Conservation (phyloP, 1,140 invertebrate genomes). For the Goniozus legneri region DNA sequence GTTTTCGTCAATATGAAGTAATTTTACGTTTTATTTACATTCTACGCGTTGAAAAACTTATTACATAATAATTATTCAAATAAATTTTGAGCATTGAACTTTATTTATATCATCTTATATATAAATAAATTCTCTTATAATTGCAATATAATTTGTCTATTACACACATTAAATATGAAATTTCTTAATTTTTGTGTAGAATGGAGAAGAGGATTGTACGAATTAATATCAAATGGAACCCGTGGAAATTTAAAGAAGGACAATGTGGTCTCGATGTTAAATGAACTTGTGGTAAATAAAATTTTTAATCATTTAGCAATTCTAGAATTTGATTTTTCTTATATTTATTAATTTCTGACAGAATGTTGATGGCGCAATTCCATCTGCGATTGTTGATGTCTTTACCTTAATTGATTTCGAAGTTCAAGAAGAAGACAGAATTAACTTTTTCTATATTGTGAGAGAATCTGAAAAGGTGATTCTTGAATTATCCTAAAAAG, state of each 20-base stretch:
- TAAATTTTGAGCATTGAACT: too few species aligned
- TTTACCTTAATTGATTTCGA: constrained; percentile 78
- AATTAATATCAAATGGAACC: constrained; percentile 67
- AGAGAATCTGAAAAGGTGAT: constrained; percentile 70
- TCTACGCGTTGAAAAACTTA: neutral
- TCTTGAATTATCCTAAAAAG: constrained; percentile 10
- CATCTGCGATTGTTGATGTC: constrained; percentile 74
- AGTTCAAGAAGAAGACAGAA: constrained; percentile 65
- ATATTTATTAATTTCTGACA: constrained; percentile 38
- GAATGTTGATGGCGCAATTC: constrained; percentile 71
- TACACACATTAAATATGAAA: neutral
- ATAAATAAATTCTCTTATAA: neutral
- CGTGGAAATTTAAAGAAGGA: constrained; percentile 70
- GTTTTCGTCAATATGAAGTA: too few species aligned
- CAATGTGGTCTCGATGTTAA: constrained; percentile 61
- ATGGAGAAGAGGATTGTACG: constrained; percentile 54
- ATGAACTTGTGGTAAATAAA: constrained; percentile 66
- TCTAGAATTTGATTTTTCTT: neutral
- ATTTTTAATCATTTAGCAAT: constrained; percentile 5
- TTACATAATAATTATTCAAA: neutral
- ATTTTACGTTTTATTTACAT: constrained; percentile 2
- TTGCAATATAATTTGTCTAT: neutral
- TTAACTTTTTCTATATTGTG: constrained; percentile 74
- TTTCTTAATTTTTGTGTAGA: constrained; percentile 35
- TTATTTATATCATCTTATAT: too few species aligned